Evolutionary conservation across 1,140 invertebrate species (phyloP), one percentile per base, ranked within the genome.

Genomic region (Oryctes rhinoceros): DNA sequence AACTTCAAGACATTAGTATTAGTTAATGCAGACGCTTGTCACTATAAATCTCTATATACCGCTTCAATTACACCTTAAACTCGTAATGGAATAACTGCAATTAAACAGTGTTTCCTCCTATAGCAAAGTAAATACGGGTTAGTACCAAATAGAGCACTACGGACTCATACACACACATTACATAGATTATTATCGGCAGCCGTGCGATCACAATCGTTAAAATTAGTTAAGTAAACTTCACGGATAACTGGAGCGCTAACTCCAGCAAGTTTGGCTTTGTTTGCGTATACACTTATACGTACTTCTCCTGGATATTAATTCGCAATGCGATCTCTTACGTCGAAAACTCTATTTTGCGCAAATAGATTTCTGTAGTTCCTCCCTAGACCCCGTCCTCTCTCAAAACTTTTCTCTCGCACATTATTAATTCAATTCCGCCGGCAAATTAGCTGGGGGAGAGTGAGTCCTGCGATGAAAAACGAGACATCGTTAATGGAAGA

Each of bases 401-500:
- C 65, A 1, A 20, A 71, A 71, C 65, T 71, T 71, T 71, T 37
- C 65, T 18, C 65, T 71, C 65, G 65, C 65, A 59, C 53, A 71
- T 71, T 71, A 71, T 71, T 71, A 71, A 71, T 71, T 71, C 65
- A 71, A 71, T 71, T 71, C 65, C 65, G n/a, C 9, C 24, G 65
- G 65, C 20, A 30, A 71, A 71, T 71, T 71, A 71, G 53, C 18
- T 59, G 65, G 20, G 65, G 65, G 65, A 71, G 65, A 71, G 65
- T 59, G n/a, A 59, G 53, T 71, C 24, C 20, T 20, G 20, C 35
- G 65, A 59, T 59, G 53, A 59, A 71, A 71, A 71, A 71, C 65
- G 65, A 59, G 53, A 71, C 20, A 71, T 71, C 65, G 65, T 71
- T 71, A 71, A 71, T 71, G 65, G 65, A 71, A 71, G 65, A 71